Conservation (phyloP, 2,888 invertebrate species). For the Epiblema foenella region DNA sequence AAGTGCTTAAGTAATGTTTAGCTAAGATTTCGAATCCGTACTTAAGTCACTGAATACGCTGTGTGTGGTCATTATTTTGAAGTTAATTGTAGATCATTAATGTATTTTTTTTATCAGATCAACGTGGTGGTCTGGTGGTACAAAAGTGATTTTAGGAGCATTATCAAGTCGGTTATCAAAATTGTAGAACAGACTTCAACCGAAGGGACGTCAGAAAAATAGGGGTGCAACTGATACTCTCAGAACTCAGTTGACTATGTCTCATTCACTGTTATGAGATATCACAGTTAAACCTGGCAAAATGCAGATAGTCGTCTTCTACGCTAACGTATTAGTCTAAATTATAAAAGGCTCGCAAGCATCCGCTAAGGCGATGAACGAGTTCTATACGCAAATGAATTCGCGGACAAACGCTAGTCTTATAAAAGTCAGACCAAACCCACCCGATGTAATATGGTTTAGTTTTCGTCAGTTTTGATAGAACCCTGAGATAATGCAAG, state of each 20-base stretch:
- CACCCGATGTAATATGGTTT: constrained; percentile 2
- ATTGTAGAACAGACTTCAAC: too few species aligned
- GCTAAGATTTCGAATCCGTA: constrained; percentile 20
- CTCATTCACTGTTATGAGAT: background rate
- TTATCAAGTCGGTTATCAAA: too few species aligned
- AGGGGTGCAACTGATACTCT: too few species aligned
- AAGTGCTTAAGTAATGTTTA: constrained; percentile 37
- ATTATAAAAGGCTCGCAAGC: too few species aligned
- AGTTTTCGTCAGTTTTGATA: background rate
- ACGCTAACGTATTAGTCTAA: too few species aligned
- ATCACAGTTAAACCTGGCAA: background rate
- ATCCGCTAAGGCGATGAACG: too few species aligned
- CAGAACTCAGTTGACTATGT: background rate
- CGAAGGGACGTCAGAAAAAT: too few species aligned
- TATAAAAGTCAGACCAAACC: background rate
- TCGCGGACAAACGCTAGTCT: too few species aligned
- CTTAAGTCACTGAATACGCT: too few species aligned
- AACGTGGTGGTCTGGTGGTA: background rate
- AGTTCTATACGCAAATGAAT: too few species aligned
- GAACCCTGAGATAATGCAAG: constrained; percentile 21
- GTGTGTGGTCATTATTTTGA: too few species aligned
- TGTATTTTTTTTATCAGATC: background rate
- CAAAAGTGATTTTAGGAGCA: background rate
- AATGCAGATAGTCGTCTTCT: background rate
- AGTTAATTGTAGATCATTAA: background rate